These are phyloP conservation scores for Oedothorax gibbosus DNA, from an alignment of 1,140 invertebrate species.

Conservation along the genomic window DNA sequence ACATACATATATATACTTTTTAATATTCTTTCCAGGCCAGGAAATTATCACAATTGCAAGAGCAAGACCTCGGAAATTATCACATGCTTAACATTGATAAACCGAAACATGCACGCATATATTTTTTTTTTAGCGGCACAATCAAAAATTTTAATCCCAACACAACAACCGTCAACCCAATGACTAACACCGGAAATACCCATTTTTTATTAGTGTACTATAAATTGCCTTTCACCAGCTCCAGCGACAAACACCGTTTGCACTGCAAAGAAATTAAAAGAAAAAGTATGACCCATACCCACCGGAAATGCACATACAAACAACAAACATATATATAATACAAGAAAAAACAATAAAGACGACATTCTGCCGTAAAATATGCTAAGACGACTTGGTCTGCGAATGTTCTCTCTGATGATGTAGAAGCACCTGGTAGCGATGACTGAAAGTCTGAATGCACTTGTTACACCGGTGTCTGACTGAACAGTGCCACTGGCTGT, in stretches of 20 bases:
- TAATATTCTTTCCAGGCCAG: conserved; percentile 49
- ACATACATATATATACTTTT: conserved; percentile 46
- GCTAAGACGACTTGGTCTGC: conserved; percentile 50
- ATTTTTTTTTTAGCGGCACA: conserved; percentile 28
- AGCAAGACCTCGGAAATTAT: conserved; percentile 59
- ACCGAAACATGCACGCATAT: conserved; percentile 25
- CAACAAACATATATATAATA: conserved; percentile 21
- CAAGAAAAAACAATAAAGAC: conserved; percentile 16
- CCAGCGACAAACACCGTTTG: conserved; percentile 25
- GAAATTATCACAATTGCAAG: conserved; percentile 60
- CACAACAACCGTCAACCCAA: conserved; percentile 29
- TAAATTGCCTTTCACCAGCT: conserved; percentile 4
- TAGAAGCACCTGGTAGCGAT: conserved; percentile 61
- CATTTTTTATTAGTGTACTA: background rate
- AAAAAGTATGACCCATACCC: conserved; percentile 32
- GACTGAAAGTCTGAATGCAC: conserved; percentile 54
- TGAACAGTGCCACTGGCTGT: conserved; percentile 46
- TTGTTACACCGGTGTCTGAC: conserved; percentile 50
- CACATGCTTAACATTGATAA: conserved; percentile 53
- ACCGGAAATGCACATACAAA: conserved; percentile 16
- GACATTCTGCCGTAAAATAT: background rate
- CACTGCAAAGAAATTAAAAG: conserved; percentile 12
- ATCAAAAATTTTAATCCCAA: conserved; percentile 41
- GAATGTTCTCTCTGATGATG: conserved; percentile 59
- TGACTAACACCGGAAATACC: conserved; percentile 47